These are phyloP conservation scores for Ostrea edulis DNA, from an alignment of 1,140 invertebrate species.

Conservation along the genomic window DNA sequence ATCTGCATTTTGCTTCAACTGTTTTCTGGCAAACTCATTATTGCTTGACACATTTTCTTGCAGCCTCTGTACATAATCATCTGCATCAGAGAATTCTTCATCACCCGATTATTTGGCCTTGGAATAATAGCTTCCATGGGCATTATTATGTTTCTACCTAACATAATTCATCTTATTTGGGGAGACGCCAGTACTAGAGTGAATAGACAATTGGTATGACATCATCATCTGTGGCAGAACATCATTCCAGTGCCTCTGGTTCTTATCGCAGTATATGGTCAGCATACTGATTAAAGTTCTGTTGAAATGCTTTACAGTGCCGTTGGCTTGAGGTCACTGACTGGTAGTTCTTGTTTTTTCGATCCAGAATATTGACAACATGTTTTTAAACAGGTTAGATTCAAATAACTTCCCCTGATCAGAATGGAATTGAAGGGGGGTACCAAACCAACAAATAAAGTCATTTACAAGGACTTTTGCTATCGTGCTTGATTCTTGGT, in stretches of 20 bases:
- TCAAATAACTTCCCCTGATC: slow-evolving; percentile 2
- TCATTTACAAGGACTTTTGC: slow-evolving; percentile 27
- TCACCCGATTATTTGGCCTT: background rate
- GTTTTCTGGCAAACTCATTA: slow-evolving; percentile 47
- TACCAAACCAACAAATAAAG: background rate
- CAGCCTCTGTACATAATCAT: slow-evolving; percentile 45
- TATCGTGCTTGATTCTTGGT: slow-evolving; percentile 3
- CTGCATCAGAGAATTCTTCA: background rate
- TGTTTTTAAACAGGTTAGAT: background rate
- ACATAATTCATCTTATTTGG: slow-evolving; percentile 62
- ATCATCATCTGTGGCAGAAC: slow-evolving; percentile 56
- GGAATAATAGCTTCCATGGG: slow-evolving; percentile 47
- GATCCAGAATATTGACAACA: background rate
- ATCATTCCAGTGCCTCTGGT: slow-evolving; percentile 60
- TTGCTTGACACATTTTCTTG: slow-evolving; percentile 17
- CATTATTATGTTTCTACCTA: slow-evolving; percentile 58
- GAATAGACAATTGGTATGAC: slow-evolving; percentile 59
- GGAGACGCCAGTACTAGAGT: slow-evolving; percentile 57
- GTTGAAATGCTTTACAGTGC: slow-evolving; percentile 63
- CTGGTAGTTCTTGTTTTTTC: slow-evolving; percentile 38
- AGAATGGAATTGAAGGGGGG: background rate
- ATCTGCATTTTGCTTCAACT: slow-evolving; percentile 47
- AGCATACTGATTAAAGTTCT: slow-evolving; percentile 58
- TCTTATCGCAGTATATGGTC: slow-evolving; percentile 40
- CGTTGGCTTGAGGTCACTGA: slow-evolving; percentile 59